phyloP scores from a whole-genome alignment of 2,888 invertebrate genomes.

The Hirtodrosophila trivittata region DNA sequence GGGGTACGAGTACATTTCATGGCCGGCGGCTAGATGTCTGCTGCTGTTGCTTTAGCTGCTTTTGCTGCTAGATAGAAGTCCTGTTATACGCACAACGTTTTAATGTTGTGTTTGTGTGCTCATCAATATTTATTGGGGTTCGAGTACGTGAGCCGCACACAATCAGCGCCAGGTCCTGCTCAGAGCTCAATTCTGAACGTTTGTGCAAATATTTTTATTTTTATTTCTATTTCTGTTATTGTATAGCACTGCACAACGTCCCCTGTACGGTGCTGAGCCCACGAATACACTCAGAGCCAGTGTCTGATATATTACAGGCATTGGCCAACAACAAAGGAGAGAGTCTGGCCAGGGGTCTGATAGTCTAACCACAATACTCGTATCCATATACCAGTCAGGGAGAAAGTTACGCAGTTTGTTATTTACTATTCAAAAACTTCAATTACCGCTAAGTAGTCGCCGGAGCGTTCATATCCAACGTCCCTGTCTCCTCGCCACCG shows the following conservation, averaged over 20 bases:
- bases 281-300: not conserved
- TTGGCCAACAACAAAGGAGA: constrained; percentile 24
- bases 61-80: constrained; percentile 8
- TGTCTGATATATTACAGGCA: constrained; percentile 45
- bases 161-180: constrained; percentile 47
- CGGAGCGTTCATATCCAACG: constrained; percentile 44
- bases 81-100: constrained; percentile 68
- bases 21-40: not conserved
- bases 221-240: constrained; percentile 42
- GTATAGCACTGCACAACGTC: constrained; percentile 4
- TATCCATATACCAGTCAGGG: not conserved
- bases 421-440: constrained; percentile 75
- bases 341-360: not conserved
- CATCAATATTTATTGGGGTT: constrained; percentile 79
- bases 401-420: constrained; percentile 22
- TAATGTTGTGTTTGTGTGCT: constrained; percentile 77
- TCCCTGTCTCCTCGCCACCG: not conserved
- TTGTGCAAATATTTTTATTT: constrained; percentile 53
- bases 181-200: constrained; percentile 7
- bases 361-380: constrained; percentile 12
- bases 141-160: constrained; percentile 73
- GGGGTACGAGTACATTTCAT: constrained; percentile 4
- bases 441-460: constrained; percentile 67
- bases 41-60: not conserved
- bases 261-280: not conserved